A percentile compares a stretch with the other conserved stretches of the same genome.
phyloP scores from a whole-genome alignment of 2,113 vertebrate species.

The Pelodiscus sinensis region DNA sequence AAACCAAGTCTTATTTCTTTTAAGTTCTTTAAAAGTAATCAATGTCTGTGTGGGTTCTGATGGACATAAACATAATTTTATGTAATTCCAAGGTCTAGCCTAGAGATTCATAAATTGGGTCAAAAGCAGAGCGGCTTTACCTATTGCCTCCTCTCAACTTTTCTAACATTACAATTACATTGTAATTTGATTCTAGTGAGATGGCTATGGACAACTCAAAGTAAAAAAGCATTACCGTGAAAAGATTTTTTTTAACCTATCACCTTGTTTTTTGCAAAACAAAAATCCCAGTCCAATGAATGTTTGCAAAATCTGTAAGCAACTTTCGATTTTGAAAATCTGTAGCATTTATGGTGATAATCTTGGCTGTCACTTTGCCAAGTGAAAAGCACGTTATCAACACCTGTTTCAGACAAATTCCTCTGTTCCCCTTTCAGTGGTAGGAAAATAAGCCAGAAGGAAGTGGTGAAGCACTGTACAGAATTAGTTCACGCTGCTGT shows the following conservation, averaged over 20 bases:
- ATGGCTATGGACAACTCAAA: fast-evolving
- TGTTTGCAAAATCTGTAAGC: background rate
- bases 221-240: background rate
- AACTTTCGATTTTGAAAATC: background rate
- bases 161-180: background rate
- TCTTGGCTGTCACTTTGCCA: background rate
- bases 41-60: background rate
- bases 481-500: background rate
- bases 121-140: background rate
- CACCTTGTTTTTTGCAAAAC: background rate
- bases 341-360: background rate
- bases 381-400: background rate
- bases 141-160: background rate
- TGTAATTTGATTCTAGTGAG: background rate
- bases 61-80: background rate
- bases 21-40: background rate
- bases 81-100: background rate
- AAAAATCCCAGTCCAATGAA: background rate
- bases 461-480: background rate
- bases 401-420: background rate
- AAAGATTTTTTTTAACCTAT: background rate
- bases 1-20: slow-evolving; percentile 11
- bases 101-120: background rate
- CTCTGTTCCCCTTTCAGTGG: background rate
- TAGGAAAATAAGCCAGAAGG: background rate